A percentile compares a stretch with the other conserved stretches of the same genome.
phyloP scores from a whole-genome alignment of 2,888 invertebrate genomes.

The Theretra japonica region DNA sequence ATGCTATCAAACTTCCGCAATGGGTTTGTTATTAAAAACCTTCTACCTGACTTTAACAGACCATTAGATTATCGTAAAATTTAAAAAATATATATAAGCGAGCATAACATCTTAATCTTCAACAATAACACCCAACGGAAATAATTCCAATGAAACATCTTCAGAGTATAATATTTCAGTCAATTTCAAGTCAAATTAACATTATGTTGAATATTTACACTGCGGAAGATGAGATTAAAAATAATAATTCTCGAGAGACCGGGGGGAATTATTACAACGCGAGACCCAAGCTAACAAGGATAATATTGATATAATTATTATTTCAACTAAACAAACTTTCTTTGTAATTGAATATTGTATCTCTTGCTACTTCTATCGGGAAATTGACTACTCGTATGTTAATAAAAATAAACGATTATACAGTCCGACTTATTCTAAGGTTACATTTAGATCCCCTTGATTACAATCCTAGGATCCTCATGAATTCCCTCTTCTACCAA shows the following conservation, averaged over 20 bases:
- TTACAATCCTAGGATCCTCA: too few species aligned
- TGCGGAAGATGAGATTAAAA: not conserved
- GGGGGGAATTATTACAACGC: not conserved
- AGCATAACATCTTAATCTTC: not conserved
- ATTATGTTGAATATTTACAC: conserved; percentile 6
- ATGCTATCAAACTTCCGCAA: not conserved
- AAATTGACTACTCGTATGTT: too few species aligned
- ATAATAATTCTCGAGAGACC: not conserved
- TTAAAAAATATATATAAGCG: not conserved
- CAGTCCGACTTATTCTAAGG: too few species aligned
- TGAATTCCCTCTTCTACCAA: too few species aligned
- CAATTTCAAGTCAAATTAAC: conserved; percentile 3
- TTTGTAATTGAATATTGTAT: too few species aligned
- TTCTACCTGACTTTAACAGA: too few species aligned
- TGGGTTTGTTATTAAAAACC: not conserved
- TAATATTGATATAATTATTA: not conserved
- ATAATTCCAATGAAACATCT: not conserved
- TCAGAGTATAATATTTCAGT: not conserved
- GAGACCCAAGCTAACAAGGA: not conserved
- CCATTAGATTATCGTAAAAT: too few species aligned
- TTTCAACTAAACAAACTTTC: not conserved
- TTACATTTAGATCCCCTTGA: too few species aligned
- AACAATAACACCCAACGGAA: not conserved
- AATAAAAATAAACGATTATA: too few species aligned
- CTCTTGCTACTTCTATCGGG: not conserved